These are phyloP conservation scores for Passer montanus DNA, from an alignment of 2,113 vertebrate species.

Conservation along the genomic window DNA sequence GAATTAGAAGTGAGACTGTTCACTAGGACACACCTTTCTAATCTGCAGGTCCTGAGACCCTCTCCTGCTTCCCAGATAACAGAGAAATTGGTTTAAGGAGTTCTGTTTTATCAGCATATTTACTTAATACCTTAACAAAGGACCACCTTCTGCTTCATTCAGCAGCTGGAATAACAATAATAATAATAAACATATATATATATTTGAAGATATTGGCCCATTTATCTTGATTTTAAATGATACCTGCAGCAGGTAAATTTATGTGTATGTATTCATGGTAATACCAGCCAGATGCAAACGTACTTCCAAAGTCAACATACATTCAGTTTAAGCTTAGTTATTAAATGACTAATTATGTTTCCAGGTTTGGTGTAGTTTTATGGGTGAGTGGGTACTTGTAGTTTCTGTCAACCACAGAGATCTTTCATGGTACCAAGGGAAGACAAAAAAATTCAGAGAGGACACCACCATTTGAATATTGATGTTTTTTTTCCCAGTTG, in stretches of 20 bases:
- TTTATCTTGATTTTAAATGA: background rate
- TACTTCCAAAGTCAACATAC: conserved; percentile 43
- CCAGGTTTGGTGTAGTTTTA: background rate
- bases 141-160: background rate
- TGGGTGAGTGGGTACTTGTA: background rate
- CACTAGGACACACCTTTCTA: background rate
- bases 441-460: background rate
- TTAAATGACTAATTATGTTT: conserved; percentile 33
- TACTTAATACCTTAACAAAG: background rate
- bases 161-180: background rate
- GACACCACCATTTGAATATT: background rate
- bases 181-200: too few relatives aligned
- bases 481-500: rapidly evolving
- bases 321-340: conserved; percentile 20
- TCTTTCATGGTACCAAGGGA: background rate
- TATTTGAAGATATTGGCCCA: background rate
- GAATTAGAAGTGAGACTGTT: background rate
- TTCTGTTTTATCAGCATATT: background rate
- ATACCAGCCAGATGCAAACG: background rate
- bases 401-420: background rate
- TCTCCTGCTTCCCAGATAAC: background rate
- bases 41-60: background rate
- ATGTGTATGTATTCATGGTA: background rate
- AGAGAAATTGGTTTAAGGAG: background rate
- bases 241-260: background rate